Conservation (phyloP, 2,113 vertebrate genomes). For the Ptychochromis oligacanthus region DNA sequence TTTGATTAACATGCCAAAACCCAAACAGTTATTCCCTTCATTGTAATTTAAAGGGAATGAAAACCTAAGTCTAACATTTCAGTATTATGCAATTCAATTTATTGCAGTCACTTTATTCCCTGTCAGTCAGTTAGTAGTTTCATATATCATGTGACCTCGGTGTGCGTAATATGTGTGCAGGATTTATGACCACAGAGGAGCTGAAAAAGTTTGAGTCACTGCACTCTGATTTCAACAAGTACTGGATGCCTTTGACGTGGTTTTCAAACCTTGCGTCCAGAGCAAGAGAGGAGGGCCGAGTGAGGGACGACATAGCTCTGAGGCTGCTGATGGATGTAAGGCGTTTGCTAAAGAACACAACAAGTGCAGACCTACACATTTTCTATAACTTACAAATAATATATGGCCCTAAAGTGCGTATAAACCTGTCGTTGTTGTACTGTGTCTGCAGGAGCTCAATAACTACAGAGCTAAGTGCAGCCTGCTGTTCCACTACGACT, state of each 20-base stretch:
- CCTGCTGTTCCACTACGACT: slow-evolving; percentile 90
- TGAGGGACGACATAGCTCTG: slow-evolving; percentile 86
- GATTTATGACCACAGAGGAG: slow-evolving; percentile 87
- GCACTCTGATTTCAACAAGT: slow-evolving; percentile 91
- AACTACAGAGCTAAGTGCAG: slow-evolving; percentile 89
- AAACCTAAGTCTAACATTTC: neutral
- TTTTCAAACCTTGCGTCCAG: slow-evolving; percentile 87
- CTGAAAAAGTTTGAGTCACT: slow-evolving; percentile 84
- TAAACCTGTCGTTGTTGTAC: neutral
- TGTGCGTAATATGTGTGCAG: slow-evolving; percentile 61
- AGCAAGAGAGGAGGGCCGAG: slow-evolving; percentile 82
- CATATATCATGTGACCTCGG: neutral
- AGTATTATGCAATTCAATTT: neutral
- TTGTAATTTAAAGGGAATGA: neutral
- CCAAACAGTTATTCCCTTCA: neutral
- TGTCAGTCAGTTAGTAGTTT: neutral
- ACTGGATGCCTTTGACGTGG: slow-evolving; percentile 93
- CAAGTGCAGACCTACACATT: neutral
- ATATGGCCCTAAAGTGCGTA: slow-evolving; percentile 37
- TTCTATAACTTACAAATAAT: neutral
- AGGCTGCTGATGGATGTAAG: slow-evolving; percentile 89
- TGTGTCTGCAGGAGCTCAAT: slow-evolving; percentile 86
- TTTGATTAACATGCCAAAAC: neutral
- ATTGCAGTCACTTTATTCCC: slow-evolving; percentile 1
- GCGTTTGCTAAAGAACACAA: neutral